Base-by-base conservation (phyloP, 2,888 invertebrate species). In the Stenichneumon culpator region DNA sequence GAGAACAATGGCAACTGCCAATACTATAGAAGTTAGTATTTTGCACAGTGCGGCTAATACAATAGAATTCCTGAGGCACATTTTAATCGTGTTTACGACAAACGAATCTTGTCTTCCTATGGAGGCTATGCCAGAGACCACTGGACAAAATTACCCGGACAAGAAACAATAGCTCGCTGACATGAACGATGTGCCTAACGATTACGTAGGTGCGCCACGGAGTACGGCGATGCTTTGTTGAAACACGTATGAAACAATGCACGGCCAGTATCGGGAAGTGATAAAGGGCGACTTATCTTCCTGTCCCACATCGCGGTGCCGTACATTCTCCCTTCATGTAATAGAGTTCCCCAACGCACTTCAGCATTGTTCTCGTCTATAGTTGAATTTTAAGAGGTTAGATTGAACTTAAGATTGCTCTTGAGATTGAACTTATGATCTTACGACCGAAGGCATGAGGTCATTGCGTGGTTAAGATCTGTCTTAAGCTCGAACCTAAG, bases 181-280 rank as follows among this genome's bases (percentile, higher is more conserved):
- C 39, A 73, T 74, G 50, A 81, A 81, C 78, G 78, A 84, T 81
- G 69, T 47, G 44, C 73, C 54, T 60, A 68, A 63, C 81, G 22
- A 68, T 63, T 73, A 69, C 72, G 65, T 57, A 39, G 57, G 28
- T 28, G 52, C n/a, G 14, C n/a, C 60, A 50, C 50, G 50, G 47
- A 74, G 19, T 50, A n/a, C 32, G 32, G 28, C 22, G 14, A 60
- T 32, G 47, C 44, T 14, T 50, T 50, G 63, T 63, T 22, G 74
- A 1, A 63, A 74, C 47, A 74, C 47, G 9, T 14, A 7, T 28
- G 74, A 28, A 74, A 74, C 63, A 74, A 74, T 74, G 28, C 60
- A 47, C 47, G 63, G 19, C 47, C 63, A 50, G 32, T 74, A 74
- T 65, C 47, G 74, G 47, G 32, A 19, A 22, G 32, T 47, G 74